phyloP scores from a whole-genome alignment of 2,797 vertebrate genomes.

The Coendou prehensilis region DNA sequence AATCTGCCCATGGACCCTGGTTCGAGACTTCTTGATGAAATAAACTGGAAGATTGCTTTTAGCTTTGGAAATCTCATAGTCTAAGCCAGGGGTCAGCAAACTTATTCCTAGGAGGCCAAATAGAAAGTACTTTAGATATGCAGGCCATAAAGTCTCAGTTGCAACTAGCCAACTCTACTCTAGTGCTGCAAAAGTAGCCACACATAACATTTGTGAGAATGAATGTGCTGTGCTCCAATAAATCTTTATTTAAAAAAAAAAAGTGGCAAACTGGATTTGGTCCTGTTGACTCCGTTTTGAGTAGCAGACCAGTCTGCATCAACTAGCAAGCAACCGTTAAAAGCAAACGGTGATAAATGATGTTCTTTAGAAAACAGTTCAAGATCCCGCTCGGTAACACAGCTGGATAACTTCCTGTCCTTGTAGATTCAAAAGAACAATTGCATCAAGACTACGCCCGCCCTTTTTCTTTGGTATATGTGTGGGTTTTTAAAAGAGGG shows the following conservation, averaged over 20 bases:
- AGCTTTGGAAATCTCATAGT: background rate
- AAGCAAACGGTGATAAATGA: slow-evolving; percentile 11
- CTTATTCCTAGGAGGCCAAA: background rate
- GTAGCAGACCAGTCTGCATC: background rate
- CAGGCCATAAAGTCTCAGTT: background rate
- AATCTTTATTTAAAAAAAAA: background rate
- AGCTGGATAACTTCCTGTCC: background rate
- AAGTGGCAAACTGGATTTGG: background rate
- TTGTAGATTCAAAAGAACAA: background rate
- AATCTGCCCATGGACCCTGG: background rate
- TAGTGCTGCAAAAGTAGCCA: background rate
- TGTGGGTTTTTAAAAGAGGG: background rate
- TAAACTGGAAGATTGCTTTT: background rate
- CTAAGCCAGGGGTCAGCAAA: background rate
- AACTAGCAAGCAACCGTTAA: background rate
- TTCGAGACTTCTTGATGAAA: background rate
- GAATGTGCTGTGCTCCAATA: background rate
- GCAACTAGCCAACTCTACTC: accelerated
- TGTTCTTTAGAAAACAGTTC: background rate
- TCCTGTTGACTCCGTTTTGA: background rate
- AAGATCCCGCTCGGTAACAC: background rate
- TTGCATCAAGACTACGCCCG: background rate
- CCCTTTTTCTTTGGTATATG: background rate
- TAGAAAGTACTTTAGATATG: background rate
- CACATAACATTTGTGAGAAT: no score